phyloP scores from a whole-genome alignment of 2,113 vertebrate genomes.

The Boulengeromyrus knoepffleri region DNA sequence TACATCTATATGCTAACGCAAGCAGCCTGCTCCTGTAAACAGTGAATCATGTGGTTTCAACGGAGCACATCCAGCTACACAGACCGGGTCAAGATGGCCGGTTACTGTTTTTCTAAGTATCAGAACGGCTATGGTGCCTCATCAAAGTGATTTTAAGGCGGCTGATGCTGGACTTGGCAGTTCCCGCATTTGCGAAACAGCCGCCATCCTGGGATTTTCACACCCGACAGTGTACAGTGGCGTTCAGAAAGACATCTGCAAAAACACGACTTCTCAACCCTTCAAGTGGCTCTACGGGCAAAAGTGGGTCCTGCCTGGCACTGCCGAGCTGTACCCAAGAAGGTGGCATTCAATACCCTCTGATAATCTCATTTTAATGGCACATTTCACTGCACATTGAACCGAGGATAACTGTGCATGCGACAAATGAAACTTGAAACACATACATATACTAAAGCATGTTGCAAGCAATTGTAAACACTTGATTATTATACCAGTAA shows the following conservation, averaged over 20 bases:
- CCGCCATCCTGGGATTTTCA: neutral
- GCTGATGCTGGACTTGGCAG: neutral
- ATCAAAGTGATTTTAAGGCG: neutral
- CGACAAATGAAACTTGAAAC: neutral
- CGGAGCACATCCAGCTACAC: neutral
- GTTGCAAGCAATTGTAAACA: neutral
- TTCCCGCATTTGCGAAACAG: neutral
- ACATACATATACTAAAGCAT: neutral
- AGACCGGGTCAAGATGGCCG: neutral
- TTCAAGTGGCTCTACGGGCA: neutral
- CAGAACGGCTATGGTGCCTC: neutral
- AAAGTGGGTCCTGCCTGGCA: neutral
- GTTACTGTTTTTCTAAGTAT: neutral
- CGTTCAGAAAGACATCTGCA: neutral
- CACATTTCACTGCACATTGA: neutral
- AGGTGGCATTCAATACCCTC: neutral
- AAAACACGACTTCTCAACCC: neutral
- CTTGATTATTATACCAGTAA: neutral
- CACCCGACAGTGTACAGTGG: too few species aligned
- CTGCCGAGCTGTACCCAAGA: neutral
- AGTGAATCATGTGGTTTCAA: neutral
- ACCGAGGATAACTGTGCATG: neutral
- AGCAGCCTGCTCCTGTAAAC: neutral
- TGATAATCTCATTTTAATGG: neutral
- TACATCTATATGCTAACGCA: neutral